A percentile compares a stretch with the other conserved stretches of the same genome.
phyloP scores from a whole-genome alignment of 1,140 invertebrate species.

The Thaumatotibia leucotreta region DNA sequence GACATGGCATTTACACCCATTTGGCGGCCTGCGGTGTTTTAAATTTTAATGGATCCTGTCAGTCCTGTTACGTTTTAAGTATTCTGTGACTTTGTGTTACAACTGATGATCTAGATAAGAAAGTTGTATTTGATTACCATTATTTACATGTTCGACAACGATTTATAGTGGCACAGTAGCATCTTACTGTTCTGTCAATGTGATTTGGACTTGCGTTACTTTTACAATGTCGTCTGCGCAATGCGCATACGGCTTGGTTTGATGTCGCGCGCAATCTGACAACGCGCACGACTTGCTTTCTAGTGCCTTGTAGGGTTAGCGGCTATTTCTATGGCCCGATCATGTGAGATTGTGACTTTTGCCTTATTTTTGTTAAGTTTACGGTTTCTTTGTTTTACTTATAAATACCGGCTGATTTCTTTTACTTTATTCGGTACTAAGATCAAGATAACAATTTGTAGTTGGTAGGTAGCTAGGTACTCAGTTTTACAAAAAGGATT shows the following conservation, averaged over 20 bases:
- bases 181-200: neutral
- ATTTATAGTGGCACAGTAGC: too few species aligned
- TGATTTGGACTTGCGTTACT: neutral
- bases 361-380: neutral
- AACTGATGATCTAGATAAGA: neutral
- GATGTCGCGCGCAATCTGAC: conserved; percentile 47
- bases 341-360: conserved; percentile 14
- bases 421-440: neutral
- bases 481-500: too few species aligned
- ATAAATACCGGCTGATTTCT: neutral
- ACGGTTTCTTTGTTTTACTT: neutral
- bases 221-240: neutral
- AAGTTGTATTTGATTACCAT: neutral
- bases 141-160: too few species aligned
- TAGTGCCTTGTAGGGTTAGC: conserved; percentile 49
- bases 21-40: neutral
- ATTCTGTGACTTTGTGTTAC: neutral
- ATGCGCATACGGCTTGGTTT: conserved; percentile 47
- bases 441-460: neutral
- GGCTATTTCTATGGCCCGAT: conserved; percentile 17
- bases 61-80: too few species aligned
- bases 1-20: conserved; percentile 7
- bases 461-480: neutral
- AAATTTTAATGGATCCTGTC: too few species aligned
- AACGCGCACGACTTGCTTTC: conserved; percentile 63